A percentile compares a stretch with the other conserved stretches of the same genome.
phyloP scores from a whole-genome alignment of 2,888 invertebrate genomes.

The Dynastes tityus region DNA sequence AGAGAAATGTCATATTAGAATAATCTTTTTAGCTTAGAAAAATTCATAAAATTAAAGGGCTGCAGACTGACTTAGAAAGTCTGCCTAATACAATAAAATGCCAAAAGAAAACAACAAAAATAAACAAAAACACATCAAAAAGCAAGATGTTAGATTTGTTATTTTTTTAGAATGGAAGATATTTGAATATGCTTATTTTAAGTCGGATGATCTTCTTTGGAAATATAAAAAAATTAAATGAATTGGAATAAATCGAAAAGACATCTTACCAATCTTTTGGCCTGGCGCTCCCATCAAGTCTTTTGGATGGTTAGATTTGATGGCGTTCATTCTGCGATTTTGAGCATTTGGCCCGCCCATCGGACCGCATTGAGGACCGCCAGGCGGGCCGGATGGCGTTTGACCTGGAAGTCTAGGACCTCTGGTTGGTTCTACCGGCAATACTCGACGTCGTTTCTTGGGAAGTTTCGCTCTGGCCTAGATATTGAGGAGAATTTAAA shows the following conservation, averaged over 20 bases:
- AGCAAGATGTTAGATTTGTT: too few relatives aligned
- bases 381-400: constrained; percentile 63
- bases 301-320: constrained; percentile 90
- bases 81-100: background rate
- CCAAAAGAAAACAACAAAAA: too few relatives aligned
- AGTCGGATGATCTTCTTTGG: background rate
- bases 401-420: constrained; percentile 76
- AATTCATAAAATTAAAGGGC: background rate
- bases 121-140: too few relatives aligned
- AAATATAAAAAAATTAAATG: background rate
- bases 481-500: constrained; percentile 10
- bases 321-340: constrained; percentile 88
- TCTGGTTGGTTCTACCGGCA: constrained; percentile 94
- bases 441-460: constrained; percentile 96
- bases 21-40: background rate
- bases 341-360: constrained; percentile 75
- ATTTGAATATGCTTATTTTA: constrained; percentile 50
- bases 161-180: constrained; percentile 36
- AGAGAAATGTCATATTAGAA: constrained; percentile 20
- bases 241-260: too few relatives aligned
- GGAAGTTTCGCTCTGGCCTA: constrained; percentile 98
- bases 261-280: constrained; percentile 82
- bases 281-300: constrained; percentile 76
- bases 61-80: background rate
- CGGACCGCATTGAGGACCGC: constrained; percentile 68